A percentile compares a stretch with the other conserved stretches of the same genome.
Evolutionary conservation across 2,888 invertebrate species (phyloP).

Genomic region (Lamproptera curius): DNA sequence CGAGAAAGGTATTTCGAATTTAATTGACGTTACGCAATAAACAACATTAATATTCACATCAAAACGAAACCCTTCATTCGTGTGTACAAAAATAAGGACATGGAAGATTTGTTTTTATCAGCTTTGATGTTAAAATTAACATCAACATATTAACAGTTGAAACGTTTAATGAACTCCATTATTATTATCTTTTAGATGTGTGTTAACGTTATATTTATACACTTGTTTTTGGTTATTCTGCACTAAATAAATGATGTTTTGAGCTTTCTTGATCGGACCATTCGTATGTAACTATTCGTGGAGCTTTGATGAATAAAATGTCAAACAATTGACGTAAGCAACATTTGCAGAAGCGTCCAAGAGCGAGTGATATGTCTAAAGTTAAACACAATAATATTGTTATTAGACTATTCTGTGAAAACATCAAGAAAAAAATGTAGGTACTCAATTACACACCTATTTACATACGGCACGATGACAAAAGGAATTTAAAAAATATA

Average conservation of each 20-base stretch:
- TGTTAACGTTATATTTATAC: neutral
- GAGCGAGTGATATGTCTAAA: neutral
- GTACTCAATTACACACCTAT: too few relatives aligned
- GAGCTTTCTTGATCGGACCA: conserved; percentile 7
- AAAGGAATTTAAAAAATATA: too few relatives aligned
- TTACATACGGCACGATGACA: too few relatives aligned
- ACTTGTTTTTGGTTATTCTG: neutral
- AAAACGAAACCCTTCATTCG: neutral
- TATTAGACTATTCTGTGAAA: conserved; percentile 1
- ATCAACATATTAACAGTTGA: neutral
- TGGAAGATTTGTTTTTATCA: neutral
- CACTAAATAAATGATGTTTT: neutral
- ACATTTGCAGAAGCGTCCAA: conserved; percentile 1
- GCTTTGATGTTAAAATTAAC: neutral
- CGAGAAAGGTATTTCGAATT: neutral
- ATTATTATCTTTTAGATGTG: neutral
- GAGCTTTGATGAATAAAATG: conserved; percentile 1
- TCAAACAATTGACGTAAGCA: conserved; percentile 2
- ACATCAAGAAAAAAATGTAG: too few relatives aligned
- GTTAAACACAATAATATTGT: neutral
- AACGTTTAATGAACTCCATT: neutral
- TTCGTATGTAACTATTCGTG: conserved; percentile 4
- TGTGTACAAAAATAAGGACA: neutral
- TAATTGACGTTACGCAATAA: neutral
- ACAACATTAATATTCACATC: neutral